Evolutionary conservation across 2,113 vertebrate genomes (phyloP), one percentile per base, ranked within the genome.

Genomic region (Alces alces): DNA sequence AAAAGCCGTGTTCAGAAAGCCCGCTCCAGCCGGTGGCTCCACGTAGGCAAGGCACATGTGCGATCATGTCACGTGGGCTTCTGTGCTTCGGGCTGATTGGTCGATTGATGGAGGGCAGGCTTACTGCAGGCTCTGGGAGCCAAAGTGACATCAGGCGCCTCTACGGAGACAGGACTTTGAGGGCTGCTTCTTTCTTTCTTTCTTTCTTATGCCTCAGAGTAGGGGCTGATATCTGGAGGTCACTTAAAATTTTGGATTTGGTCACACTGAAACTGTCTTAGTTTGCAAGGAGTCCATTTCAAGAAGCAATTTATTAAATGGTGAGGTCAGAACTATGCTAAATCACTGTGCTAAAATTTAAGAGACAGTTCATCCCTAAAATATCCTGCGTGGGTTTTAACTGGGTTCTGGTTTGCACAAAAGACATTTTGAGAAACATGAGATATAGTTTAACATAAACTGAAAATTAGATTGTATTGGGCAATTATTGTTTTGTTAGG

Each of bases 1-100:
- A 39, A 27, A 6, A 57, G 7, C 3, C n/a, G 2, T 3, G 14
- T 0, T 17, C 9, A 0, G 66, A 39, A 57, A 15, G 4, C 23
- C 82, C 5, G 19, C 50, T 50, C 45, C 28, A 12, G 78, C 15
- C 8, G 5, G 45, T 45, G 15, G 76, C 45, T 79, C 27, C n/a
- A 57, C 33, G 0, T 13, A 12, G 30, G 47, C 17, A 11, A 82
- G 50, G 79, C 50, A 33, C 36, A 36, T 4, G 8, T 9, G 54
- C 1, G 4, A 27, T 25, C 25, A 9, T 4, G n/a, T 57, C 82
- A 57, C 25, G n/a, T 57, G 82, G 54, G n/a, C 4, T 57, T 25
- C 54, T 9, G n/a, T 50, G 16, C 54, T 28, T 84, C 82, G 10
- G 54, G 82, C 4, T 57, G 82, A 57, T 57, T 57, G n/a, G 23